These are phyloP conservation scores for Ageneiosus marmoratus DNA, from an alignment of 2,113 vertebrate genomes.

Conservation along the genomic window DNA sequence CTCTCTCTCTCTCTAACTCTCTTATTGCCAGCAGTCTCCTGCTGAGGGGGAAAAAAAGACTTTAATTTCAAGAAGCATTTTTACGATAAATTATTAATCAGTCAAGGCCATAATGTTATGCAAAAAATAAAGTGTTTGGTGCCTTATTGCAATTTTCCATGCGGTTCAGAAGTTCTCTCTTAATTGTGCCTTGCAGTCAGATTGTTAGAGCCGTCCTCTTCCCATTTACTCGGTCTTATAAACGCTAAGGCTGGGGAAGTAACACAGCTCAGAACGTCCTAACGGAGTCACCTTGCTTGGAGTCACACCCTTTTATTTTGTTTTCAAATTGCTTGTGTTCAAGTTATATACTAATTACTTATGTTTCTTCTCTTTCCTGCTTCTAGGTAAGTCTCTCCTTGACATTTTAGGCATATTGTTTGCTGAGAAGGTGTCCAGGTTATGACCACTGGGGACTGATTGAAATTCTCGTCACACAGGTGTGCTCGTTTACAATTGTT, in stretches of 20 bases:
- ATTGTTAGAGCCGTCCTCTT: slow-evolving; percentile 23
- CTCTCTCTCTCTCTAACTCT: not conserved
- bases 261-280: slow-evolving; percentile 24
- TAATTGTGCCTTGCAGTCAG: slow-evolving; percentile 60
- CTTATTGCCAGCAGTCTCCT: not conserved
- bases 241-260: slow-evolving; percentile 25
- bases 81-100: slow-evolving; percentile 63
- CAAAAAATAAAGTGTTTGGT: slow-evolving; percentile 61
- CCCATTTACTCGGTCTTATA: slow-evolving; percentile 24
- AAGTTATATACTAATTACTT: slow-evolving; percentile 44
- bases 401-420: slow-evolving; percentile 43
- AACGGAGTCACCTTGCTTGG: slow-evolving; percentile 25
- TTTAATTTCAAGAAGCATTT: slow-evolving; percentile 59
- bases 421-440: slow-evolving; percentile 9
- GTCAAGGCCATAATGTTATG: slow-evolving; percentile 56
- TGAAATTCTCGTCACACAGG: slow-evolving; percentile 31
- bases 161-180: slow-evolving; percentile 56
- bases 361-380: slow-evolving; percentile 4
- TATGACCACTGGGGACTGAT: not conserved
- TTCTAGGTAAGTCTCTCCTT: slow-evolving; percentile 58
- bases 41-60: slow-evolving; percentile 29
- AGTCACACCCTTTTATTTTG: slow-evolving; percentile 5
- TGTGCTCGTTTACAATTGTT: slow-evolving; percentile 37
- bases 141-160: slow-evolving; percentile 56
- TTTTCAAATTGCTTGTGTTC: slow-evolving; percentile 21